phyloP scores from a whole-genome alignment of 1,140 invertebrate species.

The Coptotermes formosanus region DNA sequence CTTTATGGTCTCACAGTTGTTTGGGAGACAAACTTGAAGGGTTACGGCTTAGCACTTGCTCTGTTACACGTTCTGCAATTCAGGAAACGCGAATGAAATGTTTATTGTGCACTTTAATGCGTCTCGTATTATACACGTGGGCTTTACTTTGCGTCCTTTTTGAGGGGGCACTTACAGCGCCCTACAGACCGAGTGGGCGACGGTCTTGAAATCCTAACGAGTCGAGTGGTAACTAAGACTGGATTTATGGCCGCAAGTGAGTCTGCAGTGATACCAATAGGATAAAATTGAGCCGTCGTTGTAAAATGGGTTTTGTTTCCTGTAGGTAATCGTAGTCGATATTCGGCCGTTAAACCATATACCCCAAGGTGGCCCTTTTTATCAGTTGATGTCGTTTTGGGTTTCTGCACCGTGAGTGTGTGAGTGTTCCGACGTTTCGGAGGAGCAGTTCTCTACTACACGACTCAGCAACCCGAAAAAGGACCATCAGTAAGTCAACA shows the following conservation, averaged over 20 bases:
- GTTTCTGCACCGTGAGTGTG: too few species aligned
- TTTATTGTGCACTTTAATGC: conserved; percentile 4
- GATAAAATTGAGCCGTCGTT: too few species aligned
- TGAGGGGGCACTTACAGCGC: background rate
- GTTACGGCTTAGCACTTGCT: background rate
- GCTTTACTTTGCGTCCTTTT: background rate
- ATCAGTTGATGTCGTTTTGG: too few species aligned
- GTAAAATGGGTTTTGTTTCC: too few species aligned
- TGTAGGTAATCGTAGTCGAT: too few species aligned
- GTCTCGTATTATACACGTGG: background rate
- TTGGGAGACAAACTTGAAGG: background rate
- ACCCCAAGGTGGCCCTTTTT: too few species aligned
- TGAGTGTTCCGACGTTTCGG: too few species aligned
- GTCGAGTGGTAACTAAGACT: background rate
- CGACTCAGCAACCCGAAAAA: too few species aligned
- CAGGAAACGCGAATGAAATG: background rate
- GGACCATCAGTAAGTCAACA: too few species aligned
- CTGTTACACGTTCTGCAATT: background rate
- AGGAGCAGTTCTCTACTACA: too few species aligned
- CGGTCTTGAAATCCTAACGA: background rate
- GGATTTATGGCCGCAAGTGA: background rate
- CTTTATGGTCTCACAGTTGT: background rate
- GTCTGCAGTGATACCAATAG: too few species aligned
- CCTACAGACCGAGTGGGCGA: background rate
- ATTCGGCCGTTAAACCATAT: too few species aligned